phyloP scores from a whole-genome alignment of 1,140 invertebrate species.

The Sycobia sp. region DNA sequence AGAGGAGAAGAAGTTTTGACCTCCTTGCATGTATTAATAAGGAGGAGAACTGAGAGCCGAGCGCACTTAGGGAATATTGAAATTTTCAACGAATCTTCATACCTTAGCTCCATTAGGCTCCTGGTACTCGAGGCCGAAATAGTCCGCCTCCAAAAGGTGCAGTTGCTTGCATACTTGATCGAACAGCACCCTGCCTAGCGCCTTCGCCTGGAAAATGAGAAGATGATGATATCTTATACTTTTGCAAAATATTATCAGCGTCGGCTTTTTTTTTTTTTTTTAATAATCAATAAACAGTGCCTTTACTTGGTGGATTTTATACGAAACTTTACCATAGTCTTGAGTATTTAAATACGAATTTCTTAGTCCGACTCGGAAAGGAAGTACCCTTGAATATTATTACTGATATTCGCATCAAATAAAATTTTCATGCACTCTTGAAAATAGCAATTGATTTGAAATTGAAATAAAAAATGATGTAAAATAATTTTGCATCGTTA shows the following conservation, averaged over 20 bases:
- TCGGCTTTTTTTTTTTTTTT: too few species aligned
- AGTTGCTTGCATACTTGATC: constrained; percentile 96
- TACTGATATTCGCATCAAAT: too few species aligned
- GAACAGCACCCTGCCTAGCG: constrained; percentile 88
- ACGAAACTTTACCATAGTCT: too few species aligned
- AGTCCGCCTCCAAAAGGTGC: constrained; percentile 95
- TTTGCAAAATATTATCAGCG: too few species aligned
- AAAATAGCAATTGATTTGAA: too few species aligned
- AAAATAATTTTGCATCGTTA: too few species aligned
- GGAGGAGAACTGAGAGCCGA: not conserved
- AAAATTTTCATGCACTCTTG: too few species aligned
- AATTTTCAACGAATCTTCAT: constrained; percentile 34
- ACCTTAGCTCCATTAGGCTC: constrained; percentile 85
- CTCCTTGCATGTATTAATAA: constrained; percentile 24
- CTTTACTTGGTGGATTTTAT: too few species aligned
- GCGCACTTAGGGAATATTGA: not conserved
- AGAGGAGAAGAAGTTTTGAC: constrained; percentile 9
- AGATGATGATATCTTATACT: constrained; percentile 10
- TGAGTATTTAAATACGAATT: too few species aligned
- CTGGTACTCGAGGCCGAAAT: constrained; percentile 96
- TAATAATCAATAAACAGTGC: not conserved
- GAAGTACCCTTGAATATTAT: too few species aligned
- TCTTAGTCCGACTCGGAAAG: too few species aligned
- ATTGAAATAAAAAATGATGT: too few species aligned
- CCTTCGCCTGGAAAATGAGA: constrained; percentile 85